Base-by-base conservation (phyloP, 2,797 vertebrate species). In the Cyprinella venusta region DNA sequence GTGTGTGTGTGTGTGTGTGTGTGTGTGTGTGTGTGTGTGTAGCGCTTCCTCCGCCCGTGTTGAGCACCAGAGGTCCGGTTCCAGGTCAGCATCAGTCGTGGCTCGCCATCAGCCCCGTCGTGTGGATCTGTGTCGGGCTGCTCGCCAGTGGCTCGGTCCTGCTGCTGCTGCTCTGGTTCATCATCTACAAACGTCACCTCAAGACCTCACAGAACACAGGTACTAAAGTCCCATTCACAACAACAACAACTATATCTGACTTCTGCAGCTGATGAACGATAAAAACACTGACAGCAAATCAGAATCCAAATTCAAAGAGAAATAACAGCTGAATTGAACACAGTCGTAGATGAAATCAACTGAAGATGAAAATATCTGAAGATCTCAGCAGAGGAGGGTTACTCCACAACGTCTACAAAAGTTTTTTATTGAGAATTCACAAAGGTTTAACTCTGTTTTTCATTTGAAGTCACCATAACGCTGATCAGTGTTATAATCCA, bases 121-220 rank as follows among this genome's bases (percentile, higher is more conserved):
- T 94, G 83, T 94, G 92, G 92, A 79, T 90, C 54, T 87, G 85
- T 48, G 89, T 94, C 84, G 84, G 74, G 16, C 69, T 93, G 84
- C 67, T 84, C n/a, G 82, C 65, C 0, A 38, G 90, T 76, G 90
- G 89, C 1, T 92, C 91, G 48, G 21, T 92, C 63, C 3, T 94
- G 86, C 87, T 86, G 40, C 85, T 95, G 74, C 77, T 74, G 26
- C 79, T 94, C 19, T 95, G 93, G 93, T 72, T 91, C 63, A 52
- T 93, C 84, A 90, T 94, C 24, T 94, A 86, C 89, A 93, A 76
- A 87, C 76, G 76, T 18, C 90, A 90, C 67, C 80, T 1, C 26
- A 85, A 88, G 30, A 63, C 3, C 79, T 71, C 67, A 50, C 86
- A 42, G 30, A 71, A 21, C 38, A 38, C 90, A 30, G 93, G 93